Evolutionary conservation across 2,797 vertebrate species (phyloP).

Genomic region (Gymnothorax reevesii): DNA sequence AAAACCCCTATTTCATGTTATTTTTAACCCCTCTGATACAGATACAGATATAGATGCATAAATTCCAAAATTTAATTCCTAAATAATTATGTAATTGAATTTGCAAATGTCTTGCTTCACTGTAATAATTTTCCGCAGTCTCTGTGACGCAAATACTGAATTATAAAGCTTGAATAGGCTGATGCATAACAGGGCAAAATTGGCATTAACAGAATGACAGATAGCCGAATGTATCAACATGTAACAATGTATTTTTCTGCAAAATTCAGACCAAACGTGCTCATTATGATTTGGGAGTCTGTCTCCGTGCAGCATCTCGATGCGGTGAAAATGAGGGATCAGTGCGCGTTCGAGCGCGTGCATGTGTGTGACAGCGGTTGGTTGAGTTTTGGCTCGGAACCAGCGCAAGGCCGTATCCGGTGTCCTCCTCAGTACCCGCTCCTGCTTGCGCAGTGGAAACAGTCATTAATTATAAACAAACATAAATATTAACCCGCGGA

Average conservation of each 20-base stretch:
- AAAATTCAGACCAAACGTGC: not conserved
- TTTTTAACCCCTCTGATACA: not conserved
- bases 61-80: no score
- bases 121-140: no score
- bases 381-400: not conserved
- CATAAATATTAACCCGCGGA: constrained; percentile 1
- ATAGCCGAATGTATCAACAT: no score
- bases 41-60: no score
- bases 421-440: not conserved
- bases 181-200: no score
- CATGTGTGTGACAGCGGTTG: not conserved
- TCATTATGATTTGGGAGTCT: not conserved
- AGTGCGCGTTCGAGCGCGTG: not conserved
- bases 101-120: no score
- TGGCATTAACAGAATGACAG: no score
- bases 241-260: not conserved
- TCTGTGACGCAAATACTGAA: no score
- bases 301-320: not conserved
- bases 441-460: constrained; percentile 9
- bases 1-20: no score
- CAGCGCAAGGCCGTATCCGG: not conserved
- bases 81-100: no score
- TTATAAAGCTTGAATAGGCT: no score
- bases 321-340: not conserved
- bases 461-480: constrained; percentile 5